A percentile compares a stretch with the other conserved stretches of the same genome.
phyloP scores from a whole-genome alignment of 2,797 vertebrate genomes.

The Etheostoma perlongum region DNA sequence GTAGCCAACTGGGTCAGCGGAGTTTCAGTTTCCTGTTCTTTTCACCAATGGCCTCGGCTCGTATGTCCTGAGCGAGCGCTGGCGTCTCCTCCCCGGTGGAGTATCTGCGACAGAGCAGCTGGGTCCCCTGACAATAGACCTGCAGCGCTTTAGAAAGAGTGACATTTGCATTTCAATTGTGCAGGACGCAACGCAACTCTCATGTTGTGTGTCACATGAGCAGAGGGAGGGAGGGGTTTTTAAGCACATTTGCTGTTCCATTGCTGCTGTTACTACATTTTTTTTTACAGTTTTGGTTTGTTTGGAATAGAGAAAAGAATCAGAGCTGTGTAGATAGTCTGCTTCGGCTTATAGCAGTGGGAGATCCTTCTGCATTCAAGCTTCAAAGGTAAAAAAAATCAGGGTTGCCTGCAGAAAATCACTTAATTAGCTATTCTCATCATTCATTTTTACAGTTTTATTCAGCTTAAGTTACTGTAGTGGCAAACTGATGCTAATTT shows the following conservation, averaged over 20 bases:
- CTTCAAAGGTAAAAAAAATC: neutral
- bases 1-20: slow-evolving; percentile 35
- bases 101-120: slow-evolving; percentile 67
- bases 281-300: neutral
- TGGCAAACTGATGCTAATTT: neutral
- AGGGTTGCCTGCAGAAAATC: neutral
- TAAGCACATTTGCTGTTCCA: neutral
- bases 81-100: slow-evolving; percentile 38
- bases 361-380: neutral
- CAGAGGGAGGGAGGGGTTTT: neutral
- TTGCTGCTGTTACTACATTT: neutral
- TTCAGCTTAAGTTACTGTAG: neutral
- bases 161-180: slow-evolving; percentile 76
- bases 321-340: neutral
- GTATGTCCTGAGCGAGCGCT: slow-evolving; percentile 35
- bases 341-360: neutral
- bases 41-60: slow-evolving; percentile 22
- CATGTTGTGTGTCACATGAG: slow-evolving; percentile 24
- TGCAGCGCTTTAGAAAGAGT: slow-evolving; percentile 39
- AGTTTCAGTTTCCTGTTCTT: slow-evolving; percentile 23
- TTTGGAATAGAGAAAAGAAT: too few relatives aligned
- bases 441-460: neutral
- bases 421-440: neutral
- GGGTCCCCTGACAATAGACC: slow-evolving; percentile 64
- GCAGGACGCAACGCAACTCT: slow-evolving; percentile 27